Evolutionary conservation across 2,797 vertebrate genomes (phyloP).

Genomic region (Nannoperca obscura): DNA sequence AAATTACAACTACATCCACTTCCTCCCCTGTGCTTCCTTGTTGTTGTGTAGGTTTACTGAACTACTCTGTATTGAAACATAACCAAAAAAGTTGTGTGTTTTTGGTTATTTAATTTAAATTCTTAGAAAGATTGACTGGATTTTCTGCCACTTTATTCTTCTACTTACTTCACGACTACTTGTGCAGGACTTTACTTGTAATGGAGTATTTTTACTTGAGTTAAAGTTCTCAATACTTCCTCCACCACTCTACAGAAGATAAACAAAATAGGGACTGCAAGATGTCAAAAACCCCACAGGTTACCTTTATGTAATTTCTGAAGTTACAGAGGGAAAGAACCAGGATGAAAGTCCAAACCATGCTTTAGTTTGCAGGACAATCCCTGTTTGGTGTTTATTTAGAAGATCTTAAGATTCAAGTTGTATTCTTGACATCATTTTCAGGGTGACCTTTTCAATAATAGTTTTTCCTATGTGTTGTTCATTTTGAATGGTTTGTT

Average conservation of each 20-base stretch:
- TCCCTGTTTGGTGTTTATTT: background rate
- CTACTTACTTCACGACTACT: background rate
- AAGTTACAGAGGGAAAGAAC: background rate
- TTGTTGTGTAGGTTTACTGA: slow-evolving; percentile 12
- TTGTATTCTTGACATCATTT: background rate
- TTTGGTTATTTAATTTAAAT: background rate
- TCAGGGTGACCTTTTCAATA: too few relatives aligned
- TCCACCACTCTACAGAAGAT: background rate
- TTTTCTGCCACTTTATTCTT: background rate
- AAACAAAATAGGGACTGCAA: background rate
- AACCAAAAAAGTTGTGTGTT: background rate
- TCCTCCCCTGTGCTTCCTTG: slow-evolving; percentile 18
- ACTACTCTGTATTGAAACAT: background rate
- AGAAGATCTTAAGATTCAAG: too few relatives aligned
- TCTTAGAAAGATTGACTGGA: slow-evolving; percentile 5
- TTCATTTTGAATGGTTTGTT: background rate
- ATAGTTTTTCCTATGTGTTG: too few relatives aligned
- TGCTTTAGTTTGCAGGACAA: background rate
- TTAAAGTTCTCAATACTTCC: background rate
- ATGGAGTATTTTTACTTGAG: background rate
- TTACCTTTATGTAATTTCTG: background rate
- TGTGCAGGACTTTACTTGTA: slow-evolving; percentile 1
- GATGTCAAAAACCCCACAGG: too few relatives aligned
- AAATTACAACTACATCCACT: slow-evolving; percentile 41
- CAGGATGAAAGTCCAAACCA: background rate